These are phyloP conservation scores for Noctua fimbriata DNA, from an alignment of 2,888 invertebrate genomes.

Conservation along the genomic window DNA sequence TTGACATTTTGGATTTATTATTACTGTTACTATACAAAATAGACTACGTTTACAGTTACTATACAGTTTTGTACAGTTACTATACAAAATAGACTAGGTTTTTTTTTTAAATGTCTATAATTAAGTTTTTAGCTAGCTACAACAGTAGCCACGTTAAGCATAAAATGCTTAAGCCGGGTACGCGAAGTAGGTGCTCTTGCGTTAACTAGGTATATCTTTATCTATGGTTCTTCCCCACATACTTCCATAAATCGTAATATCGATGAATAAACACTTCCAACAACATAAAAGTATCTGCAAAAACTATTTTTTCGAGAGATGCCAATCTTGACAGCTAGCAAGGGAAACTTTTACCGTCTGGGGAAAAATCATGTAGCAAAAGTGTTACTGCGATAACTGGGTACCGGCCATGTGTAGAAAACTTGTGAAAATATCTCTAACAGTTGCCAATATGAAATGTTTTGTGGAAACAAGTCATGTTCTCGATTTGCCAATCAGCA, in stretches of 20 bases:
- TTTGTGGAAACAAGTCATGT: neutral
- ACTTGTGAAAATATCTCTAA: constrained; percentile 41
- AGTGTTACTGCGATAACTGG: constrained; percentile 49
- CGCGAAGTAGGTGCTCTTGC: neutral
- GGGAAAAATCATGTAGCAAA: constrained; percentile 56
- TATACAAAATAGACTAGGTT: neutral
- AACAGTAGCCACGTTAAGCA: neutral
- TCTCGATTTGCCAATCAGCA: constrained; percentile 21
- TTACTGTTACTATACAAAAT: neutral
- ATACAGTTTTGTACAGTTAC: no score
- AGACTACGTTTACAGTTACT: no score
- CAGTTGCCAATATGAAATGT: constrained; percentile 37
- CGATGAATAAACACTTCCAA: constrained; percentile 27
- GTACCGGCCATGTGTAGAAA: constrained; percentile 21
- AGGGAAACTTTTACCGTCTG: constrained; percentile 48
- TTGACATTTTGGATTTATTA: no score
- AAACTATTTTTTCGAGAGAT: constrained; percentile 36
- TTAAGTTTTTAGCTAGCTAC: neutral
- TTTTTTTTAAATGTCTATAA: no score
- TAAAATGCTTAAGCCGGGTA: neutral
- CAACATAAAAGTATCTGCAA: constrained; percentile 23
- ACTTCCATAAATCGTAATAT: constrained; percentile 3
- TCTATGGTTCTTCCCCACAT: neutral
- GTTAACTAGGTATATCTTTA: neutral
- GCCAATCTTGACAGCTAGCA: constrained; percentile 47